Conservation (phyloP, 2,113 vertebrate species). For the Mustela nigripes region DNA sequence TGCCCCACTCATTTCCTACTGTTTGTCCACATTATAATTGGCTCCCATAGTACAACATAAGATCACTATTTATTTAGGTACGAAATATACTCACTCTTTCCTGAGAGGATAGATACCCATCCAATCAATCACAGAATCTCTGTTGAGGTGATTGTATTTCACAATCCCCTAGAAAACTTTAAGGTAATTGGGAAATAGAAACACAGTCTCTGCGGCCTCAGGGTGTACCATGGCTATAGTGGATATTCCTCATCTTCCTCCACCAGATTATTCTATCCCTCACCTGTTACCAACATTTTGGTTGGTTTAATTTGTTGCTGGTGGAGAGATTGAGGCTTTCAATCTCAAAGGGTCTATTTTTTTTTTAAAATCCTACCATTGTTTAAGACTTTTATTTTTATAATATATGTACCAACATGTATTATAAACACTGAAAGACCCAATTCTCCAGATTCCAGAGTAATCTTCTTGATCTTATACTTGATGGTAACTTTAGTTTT, state of each 20-base stretch:
- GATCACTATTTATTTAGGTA: background rate
- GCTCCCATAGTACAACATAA: background rate
- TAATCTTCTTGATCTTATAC: background rate
- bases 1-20: background rate
- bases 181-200: background rate
- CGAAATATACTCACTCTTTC: background rate
- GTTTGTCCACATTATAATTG: background rate
- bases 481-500: background rate
- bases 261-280: background rate
- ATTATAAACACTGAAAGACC: background rate
- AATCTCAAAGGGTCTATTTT: background rate
- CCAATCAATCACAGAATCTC: background rate
- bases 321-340: background rate
- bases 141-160: background rate
- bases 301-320: background rate
- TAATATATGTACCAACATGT: background rate
- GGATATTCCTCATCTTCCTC: background rate
- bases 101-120: background rate
- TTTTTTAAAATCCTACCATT: background rate
- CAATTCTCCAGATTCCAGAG: background rate
- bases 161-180: background rate
- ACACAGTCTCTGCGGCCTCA: background rate
- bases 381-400: background rate
- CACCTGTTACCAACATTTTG: background rate
- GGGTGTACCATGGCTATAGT: background rate